Base-by-base conservation (phyloP, 2,113 vertebrate genomes). In the Heloderma charlesbogerti region DNA sequence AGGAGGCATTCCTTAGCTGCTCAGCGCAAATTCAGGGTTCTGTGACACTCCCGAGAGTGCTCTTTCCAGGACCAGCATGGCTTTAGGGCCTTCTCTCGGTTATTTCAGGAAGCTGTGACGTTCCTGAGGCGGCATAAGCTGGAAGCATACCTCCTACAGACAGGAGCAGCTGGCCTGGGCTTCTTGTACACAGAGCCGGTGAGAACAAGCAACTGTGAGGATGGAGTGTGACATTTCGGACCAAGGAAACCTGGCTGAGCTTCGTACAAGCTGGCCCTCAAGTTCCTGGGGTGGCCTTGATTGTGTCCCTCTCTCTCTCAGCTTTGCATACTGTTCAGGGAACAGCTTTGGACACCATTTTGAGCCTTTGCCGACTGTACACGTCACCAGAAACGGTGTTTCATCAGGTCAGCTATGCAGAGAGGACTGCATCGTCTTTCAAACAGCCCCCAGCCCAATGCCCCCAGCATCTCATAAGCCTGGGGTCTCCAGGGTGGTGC, bases 121-220 rank as follows among this genome's bases (percentile, higher is more conserved):
- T 99, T 98, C 92, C 89, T 98, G 85, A 96, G 97, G 69, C 98
- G 98, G 60, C 98, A 99, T 95, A 95, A 96, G 93, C 96, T 97
- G 88, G 98, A 99, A 93, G 94, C 97, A 45, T 96, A 98, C 91
- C 94, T 99, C 48, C 96, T 99, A 57, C 94, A 96, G 83, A 97
- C 98, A 1, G 98, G 98, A 91, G 97, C 98, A 84, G 93, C 93
- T 54, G 97, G 95, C 31, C 96, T 98, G 91, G 98, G 97, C n/a
- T 97, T 98, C 81, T 94, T 96, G 6, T 98, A 98, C 89, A 95
- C 95, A 6, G 98, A 99, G 90, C 98, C 98, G 95, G 98, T 99
- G 94, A 95, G 95, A 79, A 29, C 18, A 45, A 54, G 0, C 10
- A 4, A 13, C 6, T 34, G 57, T 12, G 37, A 9, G 40, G 4